Conservation (phyloP, 2,888 invertebrate species). For the Rugalucina vietnamica region DNA sequence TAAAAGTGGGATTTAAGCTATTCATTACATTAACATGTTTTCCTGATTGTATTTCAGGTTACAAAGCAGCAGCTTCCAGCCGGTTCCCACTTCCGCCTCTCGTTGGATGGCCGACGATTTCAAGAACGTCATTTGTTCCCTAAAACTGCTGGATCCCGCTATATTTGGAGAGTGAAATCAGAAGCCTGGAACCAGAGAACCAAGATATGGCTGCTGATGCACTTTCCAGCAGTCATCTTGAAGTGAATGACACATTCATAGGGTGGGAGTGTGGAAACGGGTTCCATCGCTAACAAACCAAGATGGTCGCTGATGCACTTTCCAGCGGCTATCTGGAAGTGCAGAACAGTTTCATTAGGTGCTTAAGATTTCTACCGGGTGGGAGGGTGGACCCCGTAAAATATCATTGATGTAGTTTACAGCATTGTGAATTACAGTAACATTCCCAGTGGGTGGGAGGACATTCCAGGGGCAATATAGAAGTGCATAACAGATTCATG, state of each 20-base stretch:
- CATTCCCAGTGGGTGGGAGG: too few species aligned
- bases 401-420: too few species aligned
- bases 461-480: too few species aligned
- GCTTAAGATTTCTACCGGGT: too few species aligned
- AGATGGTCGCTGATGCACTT: neutral
- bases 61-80: conserved; percentile 73
- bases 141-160: conserved; percentile 69
- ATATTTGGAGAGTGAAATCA: conserved; percentile 67
- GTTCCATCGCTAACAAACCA: too few species aligned
- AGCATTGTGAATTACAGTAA: too few species aligned
- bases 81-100: conserved; percentile 64
- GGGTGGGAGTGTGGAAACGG: neutral
- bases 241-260: neutral
- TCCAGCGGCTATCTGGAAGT: neutral
- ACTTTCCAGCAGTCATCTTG: neutral
- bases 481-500: neutral
- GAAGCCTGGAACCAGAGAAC: neutral
- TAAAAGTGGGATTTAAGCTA: too few species aligned
- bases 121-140: conserved; percentile 62
- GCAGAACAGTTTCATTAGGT: too few species aligned
- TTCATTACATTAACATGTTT: too few species aligned
- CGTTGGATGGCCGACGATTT: conserved; percentile 74
- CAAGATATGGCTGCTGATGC: neutral
- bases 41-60: too few species aligned
- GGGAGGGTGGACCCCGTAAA: too few species aligned